Evolutionary conservation across 1,140 invertebrate species (phyloP), one percentile per base, ranked within the genome.

Genomic region (Macrotrachela quadricornifera): DNA sequence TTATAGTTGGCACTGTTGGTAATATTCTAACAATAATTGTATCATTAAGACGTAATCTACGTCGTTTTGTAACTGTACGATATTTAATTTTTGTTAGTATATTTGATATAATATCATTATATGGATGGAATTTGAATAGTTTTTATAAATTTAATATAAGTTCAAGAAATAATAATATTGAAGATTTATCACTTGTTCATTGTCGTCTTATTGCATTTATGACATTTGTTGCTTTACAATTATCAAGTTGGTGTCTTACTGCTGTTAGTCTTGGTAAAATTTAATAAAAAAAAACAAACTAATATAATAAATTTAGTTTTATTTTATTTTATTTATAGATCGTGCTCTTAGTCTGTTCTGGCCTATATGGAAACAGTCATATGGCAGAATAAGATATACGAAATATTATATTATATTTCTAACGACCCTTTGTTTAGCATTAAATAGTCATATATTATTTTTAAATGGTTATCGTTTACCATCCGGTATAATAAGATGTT

Each of bases 81-180:
- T 30, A 30, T 30, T 30, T 30, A 30, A 30, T 30, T 4, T 30
- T 30, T 30, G 21, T 30, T 30, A 30, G 21, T 30, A 30, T 30
- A 30, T 30, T 2, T 30, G 51, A 53, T 17, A 46, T 42, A 13
- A 1, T 53, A 6, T 44, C 46, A 15, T 36, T 53, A 9, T 53
- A 53, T 16, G 44, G 46, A 40, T 53, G 51, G 51, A 53, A 53
- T 53, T 53, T 53, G 39, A 53, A 53, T 18, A 41, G 37, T 37
- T 53, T 53, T 48, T 53, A 36, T 37, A 53, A 53, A 42, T 53
- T 46, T 16, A 41, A 53, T 39, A 4, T 53, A 10, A 53, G 45
- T 38, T 30, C 21, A 4, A 8, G 46, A 21, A 40, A 47, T 37
- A 30, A 40, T 41, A 44, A 53, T 16, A n/a, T 53, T 17, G 51